Evolutionary conservation across 2,113 vertebrate genomes (phyloP), one percentile per base, ranked within the genome.

Genomic region (Mirza zaza): DNA sequence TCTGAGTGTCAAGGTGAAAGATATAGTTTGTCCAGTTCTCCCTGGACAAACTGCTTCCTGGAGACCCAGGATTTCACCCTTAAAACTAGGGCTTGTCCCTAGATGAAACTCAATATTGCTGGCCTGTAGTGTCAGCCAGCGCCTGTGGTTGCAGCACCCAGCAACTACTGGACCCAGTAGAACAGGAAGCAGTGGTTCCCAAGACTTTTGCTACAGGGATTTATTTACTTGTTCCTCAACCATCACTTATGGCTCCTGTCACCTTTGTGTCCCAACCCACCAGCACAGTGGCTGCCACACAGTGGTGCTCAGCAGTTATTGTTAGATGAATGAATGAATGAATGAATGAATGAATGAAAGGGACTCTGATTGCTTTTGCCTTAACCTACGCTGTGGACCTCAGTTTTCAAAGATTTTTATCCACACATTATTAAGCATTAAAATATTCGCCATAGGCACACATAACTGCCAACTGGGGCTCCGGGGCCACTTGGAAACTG

Each of bases 331-430:
- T 76, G 25, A 68, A 68, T 81, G 55, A 71, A 45, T 45, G 42
- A 42, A 42, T 42, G 42, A 42, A 50, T 76, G 25, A 68, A 68
- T 81, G 55, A 71, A 55, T 52, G 6, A 57, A 86, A 48, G 27
- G 61, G 50, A 39, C 14, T 36, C 48, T 45, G 50, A 52, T 7
- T 73, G 50, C 23, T 29, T 87, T 86, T 61, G 15, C n/a, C 1
- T 27, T 52, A 42, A 80, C 15, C 79, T 61, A 65, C 3, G 48
- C 10, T 5, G 32, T 29, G 48, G 45, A 67, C 20, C 5, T 11
- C 32, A 10, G 13, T 67, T 95, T 93, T 68, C 80, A 52, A 81
- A 91, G 67, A 42, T 39, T 86, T 82, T 42, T 42, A 42, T 45
- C 61, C 84, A 45, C 65, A 83, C 45, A 36, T 39, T 63, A 71